Percentiles rank a stretch among this genome's conserved stretches.
Evolutionary conservation across 64 coral and sea anemone species (phyloP).

Genomic region (Pocillopora verrucosa): DNA sequence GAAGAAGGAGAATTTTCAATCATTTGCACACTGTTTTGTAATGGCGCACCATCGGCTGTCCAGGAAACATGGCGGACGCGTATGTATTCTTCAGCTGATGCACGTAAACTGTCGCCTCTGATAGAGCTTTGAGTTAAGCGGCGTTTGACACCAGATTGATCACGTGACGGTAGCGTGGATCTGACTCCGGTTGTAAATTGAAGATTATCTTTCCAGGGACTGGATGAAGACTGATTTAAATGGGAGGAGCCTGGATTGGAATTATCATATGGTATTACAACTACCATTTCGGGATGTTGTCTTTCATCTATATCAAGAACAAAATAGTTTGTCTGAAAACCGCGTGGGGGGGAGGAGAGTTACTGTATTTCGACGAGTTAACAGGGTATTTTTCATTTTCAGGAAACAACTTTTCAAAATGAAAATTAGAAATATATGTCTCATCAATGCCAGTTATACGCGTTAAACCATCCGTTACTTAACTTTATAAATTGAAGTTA

Average conservation of each 20-base stretch:
- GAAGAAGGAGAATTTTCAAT: not conserved
- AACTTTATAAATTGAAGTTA: too few species aligned
- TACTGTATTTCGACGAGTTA: too few species aligned
- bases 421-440: too few species aligned
- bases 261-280: not conserved
- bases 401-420: too few species aligned
- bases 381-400: too few species aligned
- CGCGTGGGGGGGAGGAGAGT: too few species aligned
- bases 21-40: not conserved
- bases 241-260: not conserved
- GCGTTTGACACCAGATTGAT: not conserved
- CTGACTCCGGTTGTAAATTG: not conserved
- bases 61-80: not conserved
- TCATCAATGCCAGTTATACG: too few species aligned
- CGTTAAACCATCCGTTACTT: too few species aligned
- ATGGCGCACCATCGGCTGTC: not conserved
- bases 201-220: not conserved
- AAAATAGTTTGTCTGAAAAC: not conserved
- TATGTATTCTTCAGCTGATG: not conserved
- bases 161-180: not conserved
- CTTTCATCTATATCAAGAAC: not conserved
- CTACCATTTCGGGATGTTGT: constrained; percentile 17
- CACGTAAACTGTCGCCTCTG: not conserved
- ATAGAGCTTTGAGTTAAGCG: not conserved
- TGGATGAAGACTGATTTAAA: not conserved